Base-by-base conservation (phyloP, 2,113 vertebrate genomes). In the Noturus placidus region DNA sequence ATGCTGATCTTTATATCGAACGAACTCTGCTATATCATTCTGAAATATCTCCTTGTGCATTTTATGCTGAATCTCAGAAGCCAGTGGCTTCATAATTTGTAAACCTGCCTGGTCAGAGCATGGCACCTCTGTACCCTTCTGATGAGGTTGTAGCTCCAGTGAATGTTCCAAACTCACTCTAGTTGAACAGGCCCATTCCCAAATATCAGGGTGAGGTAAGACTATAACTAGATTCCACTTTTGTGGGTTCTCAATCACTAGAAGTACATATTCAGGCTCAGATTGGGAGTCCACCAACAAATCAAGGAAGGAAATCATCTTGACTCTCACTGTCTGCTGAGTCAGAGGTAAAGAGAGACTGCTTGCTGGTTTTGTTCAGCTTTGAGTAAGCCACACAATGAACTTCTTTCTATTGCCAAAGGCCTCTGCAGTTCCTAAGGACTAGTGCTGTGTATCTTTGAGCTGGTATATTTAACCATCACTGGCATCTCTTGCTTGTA, bases 151-250 rank as follows among this genome's bases (percentile, higher is more conserved):
- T 46, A 76, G 38, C 25, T 27, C 42, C 42, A 14, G 74, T 50
- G n/a, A 50, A 50, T 7, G 22, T 35, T 52, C 54, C 52, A 54
- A 30, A 3, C 46, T 35, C 50, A 52, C 19, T 0, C 14, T 59
- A 59, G 20, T 52, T 14, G 27, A 81, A 67, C 0, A 27, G 19
- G 56, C 89, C 50, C 50, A 61, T 11, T 70, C 84, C 91, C 90
- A 91, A 79, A 92, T 80, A 0, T 91, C 74, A 72, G 88, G 56
- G 33, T 72, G 81, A 70, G 90, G 85, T n/a, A 50, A 46, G 42
- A 92, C 70, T 7, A 87, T 81, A 1, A 87, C 92, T n/a, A 91
- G 4, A 79, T 91, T 85, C 70, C 87, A 88, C 22, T 9, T 86
- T 11, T 88, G 2, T 46, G 77, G 83, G 11, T 63, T 59, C 57